phyloP scores from a whole-genome alignment of 2,888 invertebrate genomes.

The Drosophila parthenogenetica region DNA sequence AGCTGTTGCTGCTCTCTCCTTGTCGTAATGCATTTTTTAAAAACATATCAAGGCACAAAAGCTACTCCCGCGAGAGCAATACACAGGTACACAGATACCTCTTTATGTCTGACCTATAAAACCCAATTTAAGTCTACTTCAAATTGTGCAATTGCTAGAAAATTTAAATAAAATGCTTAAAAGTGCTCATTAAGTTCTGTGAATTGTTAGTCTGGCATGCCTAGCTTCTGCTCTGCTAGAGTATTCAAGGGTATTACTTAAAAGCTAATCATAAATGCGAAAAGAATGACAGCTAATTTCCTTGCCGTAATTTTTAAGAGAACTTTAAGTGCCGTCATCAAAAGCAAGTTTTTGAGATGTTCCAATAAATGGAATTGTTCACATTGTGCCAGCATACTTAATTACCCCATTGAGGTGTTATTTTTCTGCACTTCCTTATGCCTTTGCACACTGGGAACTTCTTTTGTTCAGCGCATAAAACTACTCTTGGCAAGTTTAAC shows the following conservation, averaged over 20 bases:
- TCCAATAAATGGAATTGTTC: slow-evolving; percentile 46
- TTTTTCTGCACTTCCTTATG: neutral
- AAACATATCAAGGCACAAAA: slow-evolving; percentile 21
- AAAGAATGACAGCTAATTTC: slow-evolving; percentile 6
- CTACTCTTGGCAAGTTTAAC: slow-evolving; percentile 5
- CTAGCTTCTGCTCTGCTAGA: neutral
- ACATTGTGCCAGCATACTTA: slow-evolving; percentile 44
- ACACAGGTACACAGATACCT: slow-evolving; percentile 10
- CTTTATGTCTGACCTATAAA: neutral
- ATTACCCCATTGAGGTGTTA: slow-evolving; percentile 52
- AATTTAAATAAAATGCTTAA: neutral
- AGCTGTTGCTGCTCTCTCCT: slow-evolving; percentile 11
- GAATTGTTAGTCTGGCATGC: neutral
- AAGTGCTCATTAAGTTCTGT: neutral
- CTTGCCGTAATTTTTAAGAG: neutral
- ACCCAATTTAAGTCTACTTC: no score
- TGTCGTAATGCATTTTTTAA: slow-evolving; percentile 41
- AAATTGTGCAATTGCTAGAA: neutral
- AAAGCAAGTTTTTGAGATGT: slow-evolving; percentile 7
- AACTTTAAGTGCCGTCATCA: slow-evolving; percentile 1
- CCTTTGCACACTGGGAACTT: neutral
- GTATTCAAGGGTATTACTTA: slow-evolving; percentile 2
- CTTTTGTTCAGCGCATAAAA: neutral
- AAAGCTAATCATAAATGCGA: slow-evolving; percentile 15
- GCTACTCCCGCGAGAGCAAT: slow-evolving; percentile 4